These are phyloP conservation scores for Volucella zonaria DNA, from an alignment of 2,888 invertebrate genomes.

Conservation along the genomic window DNA sequence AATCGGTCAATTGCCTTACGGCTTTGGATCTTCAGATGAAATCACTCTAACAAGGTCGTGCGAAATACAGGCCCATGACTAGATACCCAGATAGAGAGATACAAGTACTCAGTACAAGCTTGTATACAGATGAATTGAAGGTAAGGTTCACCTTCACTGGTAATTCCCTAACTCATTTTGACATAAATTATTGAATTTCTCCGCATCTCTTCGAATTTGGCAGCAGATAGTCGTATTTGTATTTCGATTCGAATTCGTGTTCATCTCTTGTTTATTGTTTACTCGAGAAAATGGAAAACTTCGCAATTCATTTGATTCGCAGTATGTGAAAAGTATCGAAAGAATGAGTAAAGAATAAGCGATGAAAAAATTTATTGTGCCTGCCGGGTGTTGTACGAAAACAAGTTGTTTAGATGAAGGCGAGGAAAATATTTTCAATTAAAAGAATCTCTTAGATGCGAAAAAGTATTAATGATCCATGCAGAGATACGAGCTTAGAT, in stretches of 20 bases:
- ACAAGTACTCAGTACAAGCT: no score
- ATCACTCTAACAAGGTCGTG: constrained; percentile 32
- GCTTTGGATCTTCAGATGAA: constrained; percentile 10
- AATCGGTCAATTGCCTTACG: constrained; percentile 58
- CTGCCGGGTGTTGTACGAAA: constrained; percentile 1
- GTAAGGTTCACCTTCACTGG: constrained; percentile 4
- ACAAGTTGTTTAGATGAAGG: constrained; percentile 31
- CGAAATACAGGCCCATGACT: neutral
- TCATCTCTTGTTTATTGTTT: constrained; percentile 23
- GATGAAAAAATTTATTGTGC: constrained; percentile 13
- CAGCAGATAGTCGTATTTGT: neutral
- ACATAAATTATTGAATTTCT: constrained; percentile 45
- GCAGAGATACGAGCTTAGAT: neutral
- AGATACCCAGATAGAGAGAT: neutral
- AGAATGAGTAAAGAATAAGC: constrained; percentile 11
- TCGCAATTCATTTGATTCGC: neutral
- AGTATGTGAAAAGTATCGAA: constrained; percentile 14
- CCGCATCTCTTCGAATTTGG: neutral
- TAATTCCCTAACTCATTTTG: constrained; percentile 5
- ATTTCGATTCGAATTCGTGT: no score
- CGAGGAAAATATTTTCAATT: constrained; percentile 5
- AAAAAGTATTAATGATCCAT: constrained; percentile 7
- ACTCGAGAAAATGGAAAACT: constrained; percentile 21
- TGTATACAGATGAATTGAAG: constrained; percentile 8
- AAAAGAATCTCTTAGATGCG: neutral